Percentiles rank a stretch among this genome's conserved stretches.
Conservation (phyloP, 35 echinoderm and acorn worm species). For the Heliocidaris tuberculata region DNA sequence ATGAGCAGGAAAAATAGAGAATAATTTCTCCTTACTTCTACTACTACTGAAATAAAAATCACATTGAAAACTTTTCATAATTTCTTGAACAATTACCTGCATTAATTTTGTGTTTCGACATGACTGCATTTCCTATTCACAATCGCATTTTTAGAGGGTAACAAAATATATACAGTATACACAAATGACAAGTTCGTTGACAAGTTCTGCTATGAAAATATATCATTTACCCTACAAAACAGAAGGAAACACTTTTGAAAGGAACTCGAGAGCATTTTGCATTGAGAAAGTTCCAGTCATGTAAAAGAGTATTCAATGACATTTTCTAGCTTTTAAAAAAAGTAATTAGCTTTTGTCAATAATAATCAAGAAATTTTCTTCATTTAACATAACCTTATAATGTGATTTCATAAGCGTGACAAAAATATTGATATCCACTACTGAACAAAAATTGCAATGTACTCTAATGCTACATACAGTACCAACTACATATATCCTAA, state of each 20-base stretch:
- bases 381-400: background rate
- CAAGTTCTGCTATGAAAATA: background rate
- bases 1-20: background rate
- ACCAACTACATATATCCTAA: background rate
- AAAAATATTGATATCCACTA: background rate
- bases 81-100: background rate
- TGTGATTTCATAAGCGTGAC: background rate
- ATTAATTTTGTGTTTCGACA: background rate
- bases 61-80: background rate
- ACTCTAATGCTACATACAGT: background rate
- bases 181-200: background rate
- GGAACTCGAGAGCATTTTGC: background rate
- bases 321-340: background rate
- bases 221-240: background rate
- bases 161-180: background rate
- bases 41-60: background rate
- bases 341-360: background rate
- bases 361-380: background rate
- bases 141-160: background rate
- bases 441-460: background rate
- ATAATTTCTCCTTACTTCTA: background rate
- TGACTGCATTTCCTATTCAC: background rate
- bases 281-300: background rate
- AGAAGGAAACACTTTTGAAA: background rate
- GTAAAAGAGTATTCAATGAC: background rate